These are phyloP conservation scores for Chiroxiphia lanceolata DNA, from an alignment of 2,797 vertebrate genomes.

Conservation along the genomic window DNA sequence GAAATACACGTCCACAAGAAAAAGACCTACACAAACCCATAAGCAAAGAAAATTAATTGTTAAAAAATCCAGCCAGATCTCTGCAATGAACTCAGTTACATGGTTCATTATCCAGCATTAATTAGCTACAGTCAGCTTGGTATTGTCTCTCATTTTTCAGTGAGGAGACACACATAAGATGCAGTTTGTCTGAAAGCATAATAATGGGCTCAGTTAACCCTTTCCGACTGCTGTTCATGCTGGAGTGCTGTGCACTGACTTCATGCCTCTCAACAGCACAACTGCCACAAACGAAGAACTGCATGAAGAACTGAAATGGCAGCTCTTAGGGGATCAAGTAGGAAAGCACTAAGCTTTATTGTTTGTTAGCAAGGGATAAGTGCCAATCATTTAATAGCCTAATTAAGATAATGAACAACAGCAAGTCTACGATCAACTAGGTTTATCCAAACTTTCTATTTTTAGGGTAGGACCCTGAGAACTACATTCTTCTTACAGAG, in stretches of 20 bases:
- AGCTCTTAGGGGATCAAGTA: constrained; percentile 12
- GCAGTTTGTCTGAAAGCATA: neutral
- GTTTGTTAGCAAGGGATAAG: constrained; percentile 54
- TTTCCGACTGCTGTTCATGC: neutral
- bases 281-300: neutral
- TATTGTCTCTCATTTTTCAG: neutral
- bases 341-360: constrained; percentile 38
- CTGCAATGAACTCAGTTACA: neutral
- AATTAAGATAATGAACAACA: constrained; percentile 72
- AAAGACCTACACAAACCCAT: neutral
- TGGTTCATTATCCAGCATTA: neutral
- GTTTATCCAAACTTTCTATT: constrained; percentile 49
- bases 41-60: neutral
- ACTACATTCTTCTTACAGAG: neutral
- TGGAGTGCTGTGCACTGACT: neutral
- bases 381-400: constrained; percentile 68
- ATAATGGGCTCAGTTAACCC: neutral
- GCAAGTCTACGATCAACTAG: constrained; percentile 61
- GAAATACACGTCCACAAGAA: neutral
- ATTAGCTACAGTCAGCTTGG: neutral
- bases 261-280: neutral
- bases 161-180: neutral
- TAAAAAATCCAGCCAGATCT: neutral
- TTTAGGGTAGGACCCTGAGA: constrained; percentile 7
- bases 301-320: constrained; percentile 15